phyloP scores from a whole-genome alignment of 2,113 vertebrate species.

The Podarcis muralis region DNA sequence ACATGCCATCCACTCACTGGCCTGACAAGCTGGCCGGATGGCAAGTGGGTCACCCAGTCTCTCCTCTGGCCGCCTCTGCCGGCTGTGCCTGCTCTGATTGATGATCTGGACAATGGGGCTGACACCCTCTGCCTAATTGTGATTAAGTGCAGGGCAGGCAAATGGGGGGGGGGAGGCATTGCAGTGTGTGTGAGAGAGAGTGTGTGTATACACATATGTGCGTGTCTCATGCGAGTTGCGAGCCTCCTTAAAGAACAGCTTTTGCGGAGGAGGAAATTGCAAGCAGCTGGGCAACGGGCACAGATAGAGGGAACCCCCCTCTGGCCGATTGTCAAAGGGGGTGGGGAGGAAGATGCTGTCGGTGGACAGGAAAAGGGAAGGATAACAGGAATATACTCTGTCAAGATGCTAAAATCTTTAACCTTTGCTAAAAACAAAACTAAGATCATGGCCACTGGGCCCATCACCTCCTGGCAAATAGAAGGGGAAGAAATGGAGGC shows the following conservation, averaged over 20 bases:
- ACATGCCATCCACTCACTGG: fast-evolving
- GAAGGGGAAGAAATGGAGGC: no score
- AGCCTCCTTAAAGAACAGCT: slow-evolving; percentile 11
- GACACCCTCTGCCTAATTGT: slow-evolving; percentile 73
- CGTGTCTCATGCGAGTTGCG: background rate
- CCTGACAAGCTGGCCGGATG: background rate
- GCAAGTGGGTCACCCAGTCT: slow-evolving; percentile 3
- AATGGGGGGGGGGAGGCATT: background rate
- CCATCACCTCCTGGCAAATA: no score
- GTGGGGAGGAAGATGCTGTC: slow-evolving; percentile 37
- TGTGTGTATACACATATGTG: background rate
- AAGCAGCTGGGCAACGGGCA: slow-evolving; percentile 77
- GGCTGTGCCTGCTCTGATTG: slow-evolving; percentile 16
- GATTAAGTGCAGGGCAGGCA: slow-evolving; percentile 63
- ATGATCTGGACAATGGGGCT: slow-evolving; percentile 74
- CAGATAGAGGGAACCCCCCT: no score
- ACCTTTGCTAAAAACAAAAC: no score
- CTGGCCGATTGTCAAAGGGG: background rate
- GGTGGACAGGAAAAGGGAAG: slow-evolving; percentile 3
- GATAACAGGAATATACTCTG: slow-evolving; percentile 40
- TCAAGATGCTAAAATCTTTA: no score
- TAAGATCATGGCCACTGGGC: no score
- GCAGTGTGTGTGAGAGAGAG: background rate
- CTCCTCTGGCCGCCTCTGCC: slow-evolving; percentile 28
- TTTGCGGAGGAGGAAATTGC: slow-evolving; percentile 22